Evolutionary conservation across 37 sponge, comb jelly and placozoan species (phyloP), one percentile per base, ranked within the genome.

Genomic region (Amphimedon queenslandica): DNA sequence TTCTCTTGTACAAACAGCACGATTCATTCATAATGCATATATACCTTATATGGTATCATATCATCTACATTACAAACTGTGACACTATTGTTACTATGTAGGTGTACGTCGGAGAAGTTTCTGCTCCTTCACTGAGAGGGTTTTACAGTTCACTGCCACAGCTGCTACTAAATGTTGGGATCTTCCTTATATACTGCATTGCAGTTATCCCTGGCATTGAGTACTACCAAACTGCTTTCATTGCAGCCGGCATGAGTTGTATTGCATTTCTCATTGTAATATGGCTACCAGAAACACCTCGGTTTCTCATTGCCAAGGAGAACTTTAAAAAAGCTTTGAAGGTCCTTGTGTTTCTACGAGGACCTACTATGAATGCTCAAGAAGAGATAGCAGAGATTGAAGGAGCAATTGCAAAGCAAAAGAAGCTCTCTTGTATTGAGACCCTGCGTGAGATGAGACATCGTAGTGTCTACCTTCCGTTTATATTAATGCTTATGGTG

Each of bases 191-290:
- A n/a, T n/a, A n/a, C n/a, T n/a, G n/a, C n/a, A n/a, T n/a, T n/a
- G n/a, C n/a, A n/a, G n/a, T n/a, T n/a, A n/a, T n/a, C n/a, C n/a
- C n/a, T n/a, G n/a, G n/a, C n/a, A n/a, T n/a, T n/a, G n/a, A n/a
- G n/a, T 57, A 80, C 71, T 70, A 75, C 8, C 77, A 69, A 78
- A 64, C 55, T 28, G 80, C 76, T 34, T 83, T 60, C 21, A n/a
- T 60, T 60, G 25, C 61, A 24, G 28, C 28, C 5, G 23, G 25
- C 28, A 60, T 60, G 5, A 60, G 24, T 25, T 13, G 4, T 11
- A n/a, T 60, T n/a, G 8, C 5, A 6, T 6, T n/a, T 60, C 25
- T 60, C 27, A 5, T 60, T 25, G 5, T 5, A 11, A 13, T n/a
- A 6, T 60, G 8, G 23, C 5, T 60, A 11, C 61, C 61, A n/a